A percentile compares a stretch with the other conserved stretches of the same genome.
phyloP scores from a whole-genome alignment of 2,797 vertebrate genomes.

The Hemibagrus guttatus region DNA sequence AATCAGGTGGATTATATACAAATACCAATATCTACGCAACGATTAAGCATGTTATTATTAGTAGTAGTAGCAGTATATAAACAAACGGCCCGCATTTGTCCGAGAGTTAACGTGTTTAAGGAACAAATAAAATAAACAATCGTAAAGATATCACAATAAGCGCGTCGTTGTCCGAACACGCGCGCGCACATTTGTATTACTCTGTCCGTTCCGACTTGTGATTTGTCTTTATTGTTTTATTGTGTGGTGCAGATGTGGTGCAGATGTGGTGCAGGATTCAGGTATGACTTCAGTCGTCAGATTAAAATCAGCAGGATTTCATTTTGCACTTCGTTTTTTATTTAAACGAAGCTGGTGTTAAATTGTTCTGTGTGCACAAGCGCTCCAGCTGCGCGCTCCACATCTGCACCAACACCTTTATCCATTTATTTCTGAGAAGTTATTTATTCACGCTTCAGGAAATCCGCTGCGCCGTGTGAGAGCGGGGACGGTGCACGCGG shows the following conservation, averaged over 20 bases:
- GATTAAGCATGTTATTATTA: background rate
- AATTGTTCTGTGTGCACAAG: too few relatives aligned
- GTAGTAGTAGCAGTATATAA: background rate
- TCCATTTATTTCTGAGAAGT: too few relatives aligned
- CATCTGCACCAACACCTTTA: background rate
- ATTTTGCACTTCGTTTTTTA: background rate
- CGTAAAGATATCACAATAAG: too few relatives aligned
- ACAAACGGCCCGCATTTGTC: background rate
- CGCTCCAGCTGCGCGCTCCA: background rate
- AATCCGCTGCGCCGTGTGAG: background rate
- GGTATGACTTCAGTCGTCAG: background rate
- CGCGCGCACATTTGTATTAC: background rate
- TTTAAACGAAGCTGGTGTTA: background rate
- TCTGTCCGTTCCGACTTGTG: background rate
- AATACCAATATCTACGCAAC: background rate
- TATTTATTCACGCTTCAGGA: background rate
- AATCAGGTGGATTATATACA: background rate
- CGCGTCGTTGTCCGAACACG: background rate
- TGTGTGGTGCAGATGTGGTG: too few relatives aligned
- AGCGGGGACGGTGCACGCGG: background rate
- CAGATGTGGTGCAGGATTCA: background rate
- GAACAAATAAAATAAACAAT: background rate
- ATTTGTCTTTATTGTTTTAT: background rate
- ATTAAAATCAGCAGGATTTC: accelerated
- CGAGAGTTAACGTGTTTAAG: background rate